phyloP scores from a whole-genome alignment of 2,113 vertebrate genomes.

The Columba janthina region DNA sequence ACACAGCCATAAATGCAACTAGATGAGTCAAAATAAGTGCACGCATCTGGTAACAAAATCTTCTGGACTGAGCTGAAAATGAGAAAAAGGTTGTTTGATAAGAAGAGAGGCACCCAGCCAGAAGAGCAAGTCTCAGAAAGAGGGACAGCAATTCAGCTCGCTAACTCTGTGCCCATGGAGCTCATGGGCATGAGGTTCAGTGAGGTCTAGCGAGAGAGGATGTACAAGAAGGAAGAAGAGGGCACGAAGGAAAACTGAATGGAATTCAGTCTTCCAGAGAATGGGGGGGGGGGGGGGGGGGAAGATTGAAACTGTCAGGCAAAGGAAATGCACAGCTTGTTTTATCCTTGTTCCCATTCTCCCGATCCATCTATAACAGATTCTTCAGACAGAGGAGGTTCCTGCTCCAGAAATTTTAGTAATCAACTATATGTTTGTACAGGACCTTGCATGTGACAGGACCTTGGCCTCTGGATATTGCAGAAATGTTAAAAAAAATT shows the following conservation, averaged over 20 bases:
- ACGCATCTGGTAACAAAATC: slow-evolving; percentile 26
- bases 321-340: neutral
- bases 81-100: neutral
- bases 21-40: neutral
- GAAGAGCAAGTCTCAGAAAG: neutral
- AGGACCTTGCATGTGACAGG: neutral
- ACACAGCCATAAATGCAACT: neutral
- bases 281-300: neutral
- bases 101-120: neutral
- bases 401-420: neutral
- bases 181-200: neutral
- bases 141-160: neutral
- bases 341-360: neutral
- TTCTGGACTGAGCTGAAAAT: neutral
- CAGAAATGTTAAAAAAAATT: neutral
- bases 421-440: neutral
- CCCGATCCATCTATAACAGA: neutral
- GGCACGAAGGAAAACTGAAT: neutral
- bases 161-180: neutral
- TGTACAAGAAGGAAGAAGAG: neutral
- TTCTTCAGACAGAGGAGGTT: neutral
- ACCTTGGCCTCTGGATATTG: neutral
- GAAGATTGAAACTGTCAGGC: neutral
- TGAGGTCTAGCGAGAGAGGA: neutral
- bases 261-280: neutral